phyloP scores from a whole-genome alignment of 2,888 invertebrate species.

The Chrysodeixis includens region DNA sequence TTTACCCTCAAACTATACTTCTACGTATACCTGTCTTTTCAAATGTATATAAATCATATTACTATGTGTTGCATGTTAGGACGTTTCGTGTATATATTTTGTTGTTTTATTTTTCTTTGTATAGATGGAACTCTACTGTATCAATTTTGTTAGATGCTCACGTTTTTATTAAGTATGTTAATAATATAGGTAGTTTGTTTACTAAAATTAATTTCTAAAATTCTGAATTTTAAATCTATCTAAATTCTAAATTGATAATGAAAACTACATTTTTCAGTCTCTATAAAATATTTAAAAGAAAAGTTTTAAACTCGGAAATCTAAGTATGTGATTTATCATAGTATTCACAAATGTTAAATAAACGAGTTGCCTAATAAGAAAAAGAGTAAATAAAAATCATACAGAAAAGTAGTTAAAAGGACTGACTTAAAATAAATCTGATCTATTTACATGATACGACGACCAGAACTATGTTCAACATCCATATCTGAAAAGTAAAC shows the following conservation, averaged over 20 bases:
- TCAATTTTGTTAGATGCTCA: conserved; percentile 8
- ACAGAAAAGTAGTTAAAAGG: too few species aligned
- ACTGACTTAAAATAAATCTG: too few species aligned
- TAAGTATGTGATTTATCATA: too few species aligned
- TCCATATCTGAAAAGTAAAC: too few species aligned
- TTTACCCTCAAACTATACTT: conserved; percentile 27
- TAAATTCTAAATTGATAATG: background rate
- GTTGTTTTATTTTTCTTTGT: conserved; percentile 9
- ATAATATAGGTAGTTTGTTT: background rate
- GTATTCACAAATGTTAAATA: too few species aligned
- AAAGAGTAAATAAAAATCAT: too few species aligned
- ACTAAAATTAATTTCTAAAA: background rate
- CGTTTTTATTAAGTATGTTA: background rate
- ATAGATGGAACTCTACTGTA: background rate
- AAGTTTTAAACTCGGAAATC: too few species aligned
- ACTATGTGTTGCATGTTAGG: conserved; percentile 56
- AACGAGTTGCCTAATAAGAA: too few species aligned
- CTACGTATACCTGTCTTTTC: background rate
- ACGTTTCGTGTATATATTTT: conserved; percentile 21
- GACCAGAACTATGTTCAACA: too few species aligned
- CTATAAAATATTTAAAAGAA: background rate
- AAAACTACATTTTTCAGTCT: background rate
- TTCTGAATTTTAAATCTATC: background rate
- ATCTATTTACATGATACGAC: too few species aligned
- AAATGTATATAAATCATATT: conserved; percentile 41